Evolutionary conservation across 2,113 vertebrate species (phyloP).

Genomic region (Cacatua alba): DNA sequence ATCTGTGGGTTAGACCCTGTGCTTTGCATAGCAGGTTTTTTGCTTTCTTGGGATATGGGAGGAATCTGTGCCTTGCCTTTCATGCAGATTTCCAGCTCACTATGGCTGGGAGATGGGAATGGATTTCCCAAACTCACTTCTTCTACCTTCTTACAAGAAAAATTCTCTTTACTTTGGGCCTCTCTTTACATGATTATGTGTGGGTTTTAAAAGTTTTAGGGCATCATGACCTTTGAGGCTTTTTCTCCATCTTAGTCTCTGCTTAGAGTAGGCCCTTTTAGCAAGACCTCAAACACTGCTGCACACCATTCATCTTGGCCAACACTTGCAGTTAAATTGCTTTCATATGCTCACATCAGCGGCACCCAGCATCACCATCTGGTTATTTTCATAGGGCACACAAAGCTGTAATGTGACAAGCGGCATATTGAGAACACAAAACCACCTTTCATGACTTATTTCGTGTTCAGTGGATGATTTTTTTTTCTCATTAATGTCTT

Average conservation of each 20-base stretch:
- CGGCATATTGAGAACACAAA: not conserved
- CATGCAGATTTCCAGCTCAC: not conserved
- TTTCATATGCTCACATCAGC: not conserved
- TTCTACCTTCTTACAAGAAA: not conserved
- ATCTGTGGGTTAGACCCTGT: fast-evolving
- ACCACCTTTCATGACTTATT: not conserved
- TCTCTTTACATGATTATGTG: not conserved
- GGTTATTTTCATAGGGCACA: not conserved
- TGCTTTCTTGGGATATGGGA: not conserved
- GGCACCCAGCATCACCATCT: not conserved
- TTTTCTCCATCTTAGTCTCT: not conserved
- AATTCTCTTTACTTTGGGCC: not conserved
- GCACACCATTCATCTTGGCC: not conserved
- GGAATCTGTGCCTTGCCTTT: not conserved
- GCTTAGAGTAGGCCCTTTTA: not conserved
- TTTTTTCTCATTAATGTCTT: not conserved
- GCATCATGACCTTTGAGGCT: not conserved
- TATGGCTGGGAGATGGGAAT: not conserved
- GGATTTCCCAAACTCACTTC: not conserved
- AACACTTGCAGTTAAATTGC: not conserved
- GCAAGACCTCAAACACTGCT: not conserved
- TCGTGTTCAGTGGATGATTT: not conserved
- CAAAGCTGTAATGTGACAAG: not conserved
- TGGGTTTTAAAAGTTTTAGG: not conserved
- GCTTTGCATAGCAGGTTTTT: not conserved